Conservation (phyloP, 2,797 vertebrate species). For the Gallinago solitaria region DNA sequence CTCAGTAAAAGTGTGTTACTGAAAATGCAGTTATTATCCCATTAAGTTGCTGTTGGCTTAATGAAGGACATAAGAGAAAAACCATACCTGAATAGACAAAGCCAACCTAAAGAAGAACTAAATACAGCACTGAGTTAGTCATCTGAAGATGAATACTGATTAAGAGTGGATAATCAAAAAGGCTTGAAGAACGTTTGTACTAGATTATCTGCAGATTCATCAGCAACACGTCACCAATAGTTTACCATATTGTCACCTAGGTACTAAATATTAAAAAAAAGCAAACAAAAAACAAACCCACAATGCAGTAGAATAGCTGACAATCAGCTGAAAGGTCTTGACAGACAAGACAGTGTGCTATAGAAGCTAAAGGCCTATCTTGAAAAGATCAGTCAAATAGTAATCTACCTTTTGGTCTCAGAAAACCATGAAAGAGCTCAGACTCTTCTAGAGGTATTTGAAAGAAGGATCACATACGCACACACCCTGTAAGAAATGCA, state of each 20-base stretch:
- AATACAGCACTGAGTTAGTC: neutral
- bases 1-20: neutral
- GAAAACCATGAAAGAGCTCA: neutral
- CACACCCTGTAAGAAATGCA: fast-evolving
- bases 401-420: neutral
- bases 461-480: neutral
- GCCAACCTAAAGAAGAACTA: neutral
- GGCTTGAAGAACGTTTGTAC: neutral
- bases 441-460: neutral
- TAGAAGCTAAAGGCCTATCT: neutral
- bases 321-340: neutral
- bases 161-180: neutral
- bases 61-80: conserved; percentile 3
- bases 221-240: neutral
- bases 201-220: neutral
- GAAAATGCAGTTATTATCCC: conserved; percentile 35
- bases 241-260: neutral
- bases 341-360: neutral
- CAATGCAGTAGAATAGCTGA: neutral
- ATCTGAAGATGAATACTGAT: neutral
- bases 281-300: too few species aligned
- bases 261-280: neutral
- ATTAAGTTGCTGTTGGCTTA: conserved; percentile 18
- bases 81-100: neutral
- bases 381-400: neutral